Percentiles rank a stretch among this genome's conserved stretches.
These are phyloP conservation scores for Acanthurus lineatus DNA, from an alignment of 2,797 vertebrate species.

Conservation along the genomic window DNA sequence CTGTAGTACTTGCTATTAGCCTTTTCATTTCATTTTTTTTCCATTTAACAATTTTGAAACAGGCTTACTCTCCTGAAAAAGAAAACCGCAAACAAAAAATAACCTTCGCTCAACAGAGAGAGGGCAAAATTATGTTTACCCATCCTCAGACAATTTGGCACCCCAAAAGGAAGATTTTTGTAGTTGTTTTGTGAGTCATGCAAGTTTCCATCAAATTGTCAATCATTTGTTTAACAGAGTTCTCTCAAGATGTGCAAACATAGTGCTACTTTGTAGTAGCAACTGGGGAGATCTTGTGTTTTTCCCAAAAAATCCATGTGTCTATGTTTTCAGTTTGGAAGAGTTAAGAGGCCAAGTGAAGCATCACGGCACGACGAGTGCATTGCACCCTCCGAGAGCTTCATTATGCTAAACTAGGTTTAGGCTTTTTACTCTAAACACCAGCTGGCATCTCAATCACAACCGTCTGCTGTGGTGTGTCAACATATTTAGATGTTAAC, in stretches of 20 bases:
- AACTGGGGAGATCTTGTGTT: constrained; percentile 61
- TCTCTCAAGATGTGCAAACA: constrained; percentile 75
- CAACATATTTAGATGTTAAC: constrained; percentile 76
- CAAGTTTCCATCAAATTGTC: constrained; percentile 58
- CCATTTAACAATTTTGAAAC: constrained; percentile 37
- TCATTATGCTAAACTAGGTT: constrained; percentile 79
- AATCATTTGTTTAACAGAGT: constrained; percentile 59
- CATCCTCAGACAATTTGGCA: constrained; percentile 62
- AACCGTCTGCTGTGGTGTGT: constrained; percentile 76
- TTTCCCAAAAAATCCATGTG: constrained; percentile 61
- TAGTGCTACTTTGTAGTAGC: constrained; percentile 58
- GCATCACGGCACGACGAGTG: constrained; percentile 54
- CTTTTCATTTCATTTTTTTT: constrained; percentile 46
- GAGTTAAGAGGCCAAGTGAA: constrained; percentile 67
- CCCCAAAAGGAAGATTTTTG: constrained; percentile 44
- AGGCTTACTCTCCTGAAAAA: constrained; percentile 48
- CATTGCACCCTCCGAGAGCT: constrained; percentile 64
- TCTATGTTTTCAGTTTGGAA: constrained; percentile 63
- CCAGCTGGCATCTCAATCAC: constrained; percentile 84
- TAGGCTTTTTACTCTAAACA: constrained; percentile 80
- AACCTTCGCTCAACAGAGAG: constrained; percentile 51
- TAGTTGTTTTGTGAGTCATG: constrained; percentile 46
- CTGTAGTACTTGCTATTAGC: constrained; percentile 18
- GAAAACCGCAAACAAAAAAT: constrained; percentile 59
- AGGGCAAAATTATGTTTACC: constrained; percentile 60